phyloP scores from a whole-genome alignment of 2,888 invertebrate species.

The Campopleginae sp. region DNA sequence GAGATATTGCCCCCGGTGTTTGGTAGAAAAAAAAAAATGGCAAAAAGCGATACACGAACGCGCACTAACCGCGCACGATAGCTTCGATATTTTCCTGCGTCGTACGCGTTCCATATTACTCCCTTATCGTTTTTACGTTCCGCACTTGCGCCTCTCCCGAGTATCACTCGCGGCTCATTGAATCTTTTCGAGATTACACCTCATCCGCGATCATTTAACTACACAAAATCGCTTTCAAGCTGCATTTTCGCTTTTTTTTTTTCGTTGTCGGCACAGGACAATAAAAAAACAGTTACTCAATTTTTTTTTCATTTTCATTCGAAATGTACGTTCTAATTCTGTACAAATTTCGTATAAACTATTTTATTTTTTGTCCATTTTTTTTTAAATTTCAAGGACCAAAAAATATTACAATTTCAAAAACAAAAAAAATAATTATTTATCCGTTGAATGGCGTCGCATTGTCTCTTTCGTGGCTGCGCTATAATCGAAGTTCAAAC shows the following conservation, averaged over 20 bases:
- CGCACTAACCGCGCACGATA: slow-evolving; percentile 22
- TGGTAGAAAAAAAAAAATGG: not conserved
- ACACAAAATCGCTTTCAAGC: slow-evolving; percentile 11
- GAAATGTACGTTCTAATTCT: not conserved
- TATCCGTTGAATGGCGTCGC: too few relatives aligned
- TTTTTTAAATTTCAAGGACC: too few relatives aligned
- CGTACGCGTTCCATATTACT: slow-evolving; percentile 29
- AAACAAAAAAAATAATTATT: too few relatives aligned
- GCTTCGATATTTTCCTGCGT: slow-evolving; percentile 19
- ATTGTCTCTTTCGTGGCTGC: too few relatives aligned
- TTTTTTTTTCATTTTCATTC: not conserved
- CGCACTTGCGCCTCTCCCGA: slow-evolving; percentile 44
- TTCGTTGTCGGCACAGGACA: not conserved
- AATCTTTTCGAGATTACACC: slow-evolving; percentile 47
- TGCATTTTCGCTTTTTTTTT: not conserved
- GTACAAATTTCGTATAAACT: not conserved
- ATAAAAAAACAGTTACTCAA: not conserved
- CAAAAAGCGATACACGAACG: slow-evolving; percentile 16
- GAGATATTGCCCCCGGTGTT: slow-evolving; percentile 60
- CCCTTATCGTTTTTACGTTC: slow-evolving; percentile 41
- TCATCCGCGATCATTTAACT: slow-evolving; percentile 15
- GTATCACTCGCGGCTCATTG: slow-evolving; percentile 55
- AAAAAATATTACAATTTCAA: too few relatives aligned
- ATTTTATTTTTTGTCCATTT: not conserved
- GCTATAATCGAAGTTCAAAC: too few relatives aligned